These are phyloP conservation scores for Oreohelix idahoensis DNA, from an alignment of 1,140 invertebrate species.

Conservation along the genomic window DNA sequence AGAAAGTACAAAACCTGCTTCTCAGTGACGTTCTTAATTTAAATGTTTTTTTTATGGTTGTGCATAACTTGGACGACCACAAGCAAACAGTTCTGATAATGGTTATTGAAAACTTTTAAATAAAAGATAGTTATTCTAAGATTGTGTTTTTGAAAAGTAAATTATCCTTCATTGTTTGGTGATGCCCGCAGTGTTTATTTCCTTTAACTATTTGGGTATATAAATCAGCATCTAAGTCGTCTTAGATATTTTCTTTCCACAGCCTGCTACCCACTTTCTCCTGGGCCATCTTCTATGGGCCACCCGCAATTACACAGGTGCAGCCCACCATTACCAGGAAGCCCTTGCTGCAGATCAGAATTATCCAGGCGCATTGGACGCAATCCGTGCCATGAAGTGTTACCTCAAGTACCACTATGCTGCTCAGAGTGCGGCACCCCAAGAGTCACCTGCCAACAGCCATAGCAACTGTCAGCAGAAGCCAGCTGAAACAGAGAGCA, in stretches of 20 bases:
- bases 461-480: constrained; percentile 58
- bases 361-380: constrained; percentile 76
- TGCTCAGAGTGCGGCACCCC: constrained; percentile 65
- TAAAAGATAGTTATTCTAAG: too few relatives aligned
- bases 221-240: too few relatives aligned
- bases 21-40: too few relatives aligned
- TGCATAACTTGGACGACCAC: too few relatives aligned
- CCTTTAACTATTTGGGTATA: too few relatives aligned
- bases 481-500: constrained; percentile 60
- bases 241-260: constrained; percentile 34
- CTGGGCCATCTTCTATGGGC: constrained; percentile 80
- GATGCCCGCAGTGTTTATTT: too few relatives aligned
- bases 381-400: constrained; percentile 78
- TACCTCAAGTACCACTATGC: constrained; percentile 70
- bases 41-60: too few relatives aligned
- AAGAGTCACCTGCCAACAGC: constrained; percentile 37
- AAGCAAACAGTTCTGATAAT: too few relatives aligned
- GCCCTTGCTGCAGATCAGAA: constrained; percentile 77
- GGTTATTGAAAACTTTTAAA: too few relatives aligned
- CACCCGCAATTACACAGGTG: constrained; percentile 80
- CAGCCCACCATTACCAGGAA: constrained; percentile 81
- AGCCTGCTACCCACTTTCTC: constrained; percentile 82
- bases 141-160: too few relatives aligned
- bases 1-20: too few relatives aligned
- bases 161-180: too few relatives aligned